Percentiles rank a stretch among this genome's conserved stretches.
Evolutionary conservation across 2,113 vertebrate species (phyloP).

Genomic region (Corythaeola cristata): DNA sequence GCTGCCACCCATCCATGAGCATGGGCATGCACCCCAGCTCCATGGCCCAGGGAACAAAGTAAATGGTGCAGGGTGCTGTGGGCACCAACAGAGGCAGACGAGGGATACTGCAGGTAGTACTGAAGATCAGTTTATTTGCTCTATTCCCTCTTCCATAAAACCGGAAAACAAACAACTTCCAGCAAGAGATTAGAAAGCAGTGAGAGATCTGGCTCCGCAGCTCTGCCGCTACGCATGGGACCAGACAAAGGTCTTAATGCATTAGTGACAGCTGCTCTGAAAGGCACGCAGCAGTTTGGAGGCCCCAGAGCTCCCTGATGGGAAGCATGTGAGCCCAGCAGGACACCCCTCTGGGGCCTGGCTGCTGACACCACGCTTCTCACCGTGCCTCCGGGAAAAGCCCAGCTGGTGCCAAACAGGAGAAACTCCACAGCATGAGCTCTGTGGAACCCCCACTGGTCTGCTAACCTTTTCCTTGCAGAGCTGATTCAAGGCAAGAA

Average conservation of each 20-base stretch:
- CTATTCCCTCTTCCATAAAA: not conserved
- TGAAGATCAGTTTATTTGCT: slow-evolving; percentile 52
- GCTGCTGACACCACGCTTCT: not conserved
- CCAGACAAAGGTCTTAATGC: not conserved
- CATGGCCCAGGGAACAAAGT: not conserved
- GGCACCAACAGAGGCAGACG: not conserved
- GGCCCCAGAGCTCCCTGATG: not conserved
- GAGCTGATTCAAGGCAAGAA: not conserved
- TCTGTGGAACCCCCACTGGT: not conserved
- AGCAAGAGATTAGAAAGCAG: slow-evolving; percentile 27
- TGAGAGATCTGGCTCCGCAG: not conserved
- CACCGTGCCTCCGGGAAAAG: not conserved
- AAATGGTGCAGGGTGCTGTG: rapidly evolving
- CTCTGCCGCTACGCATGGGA: not conserved
- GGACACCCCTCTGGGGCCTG: not conserved
- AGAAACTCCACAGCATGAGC: not conserved
- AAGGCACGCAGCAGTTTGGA: not conserved
- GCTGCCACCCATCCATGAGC: not conserved
- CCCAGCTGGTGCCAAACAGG: rapidly evolving
- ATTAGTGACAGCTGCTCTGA: not conserved
- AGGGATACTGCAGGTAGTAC: not conserved
- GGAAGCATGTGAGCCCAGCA: not conserved
- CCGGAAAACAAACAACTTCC: not conserved
- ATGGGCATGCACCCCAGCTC: not conserved
- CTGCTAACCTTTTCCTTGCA: not conserved